Evolutionary conservation across 2,888 invertebrate species (phyloP).

Genomic region (Caenorhabditis sp.): DNA sequence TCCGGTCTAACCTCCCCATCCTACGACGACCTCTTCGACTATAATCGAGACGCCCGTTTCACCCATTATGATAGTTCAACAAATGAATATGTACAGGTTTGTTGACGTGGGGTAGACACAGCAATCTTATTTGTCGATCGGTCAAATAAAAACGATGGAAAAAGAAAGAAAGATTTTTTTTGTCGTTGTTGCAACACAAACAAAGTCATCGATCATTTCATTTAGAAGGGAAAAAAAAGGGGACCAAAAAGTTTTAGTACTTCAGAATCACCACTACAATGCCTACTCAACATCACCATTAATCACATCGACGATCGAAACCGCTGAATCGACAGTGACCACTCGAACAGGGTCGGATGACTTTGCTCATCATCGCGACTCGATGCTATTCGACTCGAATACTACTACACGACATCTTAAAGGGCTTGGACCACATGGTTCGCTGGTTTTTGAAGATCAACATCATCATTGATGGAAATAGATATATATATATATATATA

Average conservation of each 20-base stretch:
- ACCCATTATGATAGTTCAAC: constrained; percentile 36
- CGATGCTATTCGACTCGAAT: constrained; percentile 35
- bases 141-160: background rate
- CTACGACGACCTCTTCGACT: constrained; percentile 62
- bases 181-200: background rate
- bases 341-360: constrained; percentile 51
- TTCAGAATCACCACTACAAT: constrained; percentile 44
- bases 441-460: constrained; percentile 50
- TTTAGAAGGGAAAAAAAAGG: background rate
- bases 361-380: constrained; percentile 27
- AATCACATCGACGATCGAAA: constrained; percentile 47
- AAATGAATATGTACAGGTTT: constrained; percentile 41
- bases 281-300: constrained; percentile 55
- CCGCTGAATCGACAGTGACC: constrained; percentile 58
- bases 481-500: too few species aligned
- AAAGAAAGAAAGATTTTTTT: background rate
- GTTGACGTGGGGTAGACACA: background rate
- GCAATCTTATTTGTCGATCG: background rate
- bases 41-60: constrained; percentile 41
- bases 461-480: too few species aligned
- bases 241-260: background rate
- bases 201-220: background rate
- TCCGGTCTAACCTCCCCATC: constrained; percentile 59
- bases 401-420: constrained; percentile 47
- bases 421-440: constrained; percentile 52